A percentile compares a stretch with the other conserved stretches of the same genome.
phyloP scores from a whole-genome alignment of 2,113 vertebrate genomes.

The Sinocyclocheilus rhinocerous region DNA sequence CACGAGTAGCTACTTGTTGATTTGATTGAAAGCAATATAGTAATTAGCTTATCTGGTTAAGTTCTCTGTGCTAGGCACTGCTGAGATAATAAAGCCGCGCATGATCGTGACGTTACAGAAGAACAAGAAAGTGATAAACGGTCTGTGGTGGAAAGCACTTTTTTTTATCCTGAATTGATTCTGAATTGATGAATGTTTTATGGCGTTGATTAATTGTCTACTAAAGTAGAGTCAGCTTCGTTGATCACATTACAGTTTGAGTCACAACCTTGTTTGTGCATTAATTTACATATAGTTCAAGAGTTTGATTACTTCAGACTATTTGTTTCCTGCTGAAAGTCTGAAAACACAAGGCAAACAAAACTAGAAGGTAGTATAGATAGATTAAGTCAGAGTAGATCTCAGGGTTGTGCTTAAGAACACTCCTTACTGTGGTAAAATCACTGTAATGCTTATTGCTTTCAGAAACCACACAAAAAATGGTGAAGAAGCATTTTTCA shows the following conservation, averaged over 20 bases:
- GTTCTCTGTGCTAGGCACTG: constrained; percentile 72
- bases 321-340: background rate
- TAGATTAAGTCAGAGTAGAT: background rate
- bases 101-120: background rate
- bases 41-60: constrained; percentile 67
- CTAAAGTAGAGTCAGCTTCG: background rate
- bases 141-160: no score
- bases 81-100: constrained; percentile 59
- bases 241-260: background rate
- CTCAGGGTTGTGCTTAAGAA: background rate
- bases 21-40: constrained; percentile 44
- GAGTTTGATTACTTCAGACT: background rate
- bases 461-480: background rate
- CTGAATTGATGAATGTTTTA: background rate
- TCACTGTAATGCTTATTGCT: background rate
- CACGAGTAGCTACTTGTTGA: constrained; percentile 43
- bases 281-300: background rate
- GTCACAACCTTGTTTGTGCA: background rate
- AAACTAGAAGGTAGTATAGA: background rate
- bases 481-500: no score
- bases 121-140: background rate
- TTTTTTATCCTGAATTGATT: background rate
- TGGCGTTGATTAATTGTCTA: background rate
- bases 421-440: background rate
- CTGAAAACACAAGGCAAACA: background rate